Evolutionary conservation across 2,797 vertebrate species (phyloP).

Genomic region (Poeciliopsis gracilis): DNA sequence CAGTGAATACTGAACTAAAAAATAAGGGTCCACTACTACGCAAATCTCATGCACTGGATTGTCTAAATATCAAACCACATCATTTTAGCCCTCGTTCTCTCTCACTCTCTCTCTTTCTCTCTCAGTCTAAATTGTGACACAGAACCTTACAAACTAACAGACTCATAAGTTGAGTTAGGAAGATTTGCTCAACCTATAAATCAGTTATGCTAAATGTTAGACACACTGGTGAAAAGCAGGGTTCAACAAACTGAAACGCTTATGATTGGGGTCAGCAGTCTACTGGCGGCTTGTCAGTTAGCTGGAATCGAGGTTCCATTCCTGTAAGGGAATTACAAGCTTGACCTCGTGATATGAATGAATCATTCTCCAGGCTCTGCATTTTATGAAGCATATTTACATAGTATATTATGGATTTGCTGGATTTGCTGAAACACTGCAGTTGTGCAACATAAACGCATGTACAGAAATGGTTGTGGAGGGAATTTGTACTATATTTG

Average conservation of each 20-base stretch:
- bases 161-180: constrained; percentile 3
- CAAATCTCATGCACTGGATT: too few species aligned
- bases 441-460: constrained; percentile 25
- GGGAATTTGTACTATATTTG: constrained; percentile 37
- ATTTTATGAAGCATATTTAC: constrained; percentile 55
- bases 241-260: constrained; percentile 44
- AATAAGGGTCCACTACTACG: too few species aligned
- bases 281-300: constrained; percentile 30
- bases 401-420: constrained; percentile 45
- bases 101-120: not conserved
- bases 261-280: constrained; percentile 45
- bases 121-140: constrained; percentile 17
- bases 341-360: constrained; percentile 46
- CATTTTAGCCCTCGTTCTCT: not conserved
- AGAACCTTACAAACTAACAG: not conserved
- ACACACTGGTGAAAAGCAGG: constrained; percentile 21
- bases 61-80: too few species aligned
- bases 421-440: constrained; percentile 50
- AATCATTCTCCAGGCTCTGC: constrained; percentile 40
- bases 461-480: constrained; percentile 22
- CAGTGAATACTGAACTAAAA: too few species aligned
- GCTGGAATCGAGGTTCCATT: constrained; percentile 32
- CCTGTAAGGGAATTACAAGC: constrained; percentile 26
- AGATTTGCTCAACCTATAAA: constrained; percentile 22
- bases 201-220: constrained; percentile 17